Conservation (phyloP, 2,113 vertebrate genomes). For the Numenius arquata region DNA sequence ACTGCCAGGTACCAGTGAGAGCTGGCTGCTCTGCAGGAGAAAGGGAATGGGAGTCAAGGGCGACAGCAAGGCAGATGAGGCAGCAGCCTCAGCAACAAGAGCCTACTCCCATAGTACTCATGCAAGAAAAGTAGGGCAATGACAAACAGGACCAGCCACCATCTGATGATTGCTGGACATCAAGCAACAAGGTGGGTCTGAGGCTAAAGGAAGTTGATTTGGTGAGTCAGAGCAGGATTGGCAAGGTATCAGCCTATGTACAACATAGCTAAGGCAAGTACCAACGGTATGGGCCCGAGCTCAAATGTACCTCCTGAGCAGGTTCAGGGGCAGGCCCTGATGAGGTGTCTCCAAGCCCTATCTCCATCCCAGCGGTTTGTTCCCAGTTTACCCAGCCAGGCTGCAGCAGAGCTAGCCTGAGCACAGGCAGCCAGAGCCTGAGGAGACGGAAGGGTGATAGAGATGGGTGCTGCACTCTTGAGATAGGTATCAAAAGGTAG, state of each 20-base stretch:
- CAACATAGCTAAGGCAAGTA: neutral
- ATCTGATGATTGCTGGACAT: neutral
- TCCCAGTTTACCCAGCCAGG: neutral
- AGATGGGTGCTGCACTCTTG: neutral
- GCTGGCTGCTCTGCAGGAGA: neutral
- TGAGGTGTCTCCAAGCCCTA: neutral
- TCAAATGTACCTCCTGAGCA: neutral
- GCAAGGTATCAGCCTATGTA: neutral
- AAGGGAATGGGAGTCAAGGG: neutral
- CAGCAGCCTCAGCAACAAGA: neutral
- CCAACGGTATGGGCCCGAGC: neutral
- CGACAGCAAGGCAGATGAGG: neutral
- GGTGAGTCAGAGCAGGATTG: neutral
- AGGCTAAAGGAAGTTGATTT: neutral
- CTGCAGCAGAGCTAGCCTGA: neutral
- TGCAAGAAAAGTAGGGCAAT: neutral
- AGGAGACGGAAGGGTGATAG: neutral
- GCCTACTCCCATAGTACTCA: neutral
- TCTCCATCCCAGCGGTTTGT: neutral
- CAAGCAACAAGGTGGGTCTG: neutral
- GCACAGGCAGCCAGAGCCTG: neutral
- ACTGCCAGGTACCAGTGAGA: too few species aligned
- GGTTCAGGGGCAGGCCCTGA: neutral
- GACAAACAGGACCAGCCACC: rapidly evolving
- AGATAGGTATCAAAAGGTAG: neutral